A percentile compares a stretch with the other conserved stretches of the same genome.
Conservation (phyloP, 2,797 vertebrate species). For the Potorous gilbertii region DNA sequence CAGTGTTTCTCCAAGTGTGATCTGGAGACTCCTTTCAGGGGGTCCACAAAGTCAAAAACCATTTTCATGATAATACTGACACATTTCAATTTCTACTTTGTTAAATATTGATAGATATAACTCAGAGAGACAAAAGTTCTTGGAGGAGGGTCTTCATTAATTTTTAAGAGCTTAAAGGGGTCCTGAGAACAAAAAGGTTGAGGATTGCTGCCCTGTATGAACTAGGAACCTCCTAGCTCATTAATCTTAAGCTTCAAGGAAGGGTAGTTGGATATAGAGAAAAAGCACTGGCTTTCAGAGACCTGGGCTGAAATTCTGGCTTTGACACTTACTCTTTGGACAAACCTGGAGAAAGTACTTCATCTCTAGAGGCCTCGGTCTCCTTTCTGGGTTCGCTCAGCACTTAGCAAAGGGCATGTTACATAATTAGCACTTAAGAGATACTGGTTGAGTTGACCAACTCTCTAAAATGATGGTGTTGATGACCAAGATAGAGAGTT, state of each 20-base stretch:
- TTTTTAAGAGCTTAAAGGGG: not conserved
- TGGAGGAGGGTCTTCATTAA: not conserved
- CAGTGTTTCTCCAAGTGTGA: not conserved
- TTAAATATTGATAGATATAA: not conserved
- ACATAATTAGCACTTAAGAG: not conserved
- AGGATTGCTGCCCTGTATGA: not conserved
- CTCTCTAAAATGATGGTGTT: not conserved
- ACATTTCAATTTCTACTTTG: not conserved
- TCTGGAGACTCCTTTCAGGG: not conserved
- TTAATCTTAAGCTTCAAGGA: not conserved
- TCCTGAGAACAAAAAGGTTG: not conserved
- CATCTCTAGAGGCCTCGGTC: not conserved
- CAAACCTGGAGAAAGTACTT: not conserved
- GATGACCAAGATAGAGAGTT: not conserved
- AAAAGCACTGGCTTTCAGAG: not conserved
- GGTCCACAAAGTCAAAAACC: not conserved
- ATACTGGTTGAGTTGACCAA: not conserved
- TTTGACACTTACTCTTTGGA: not conserved
- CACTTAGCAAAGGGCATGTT: not conserved
- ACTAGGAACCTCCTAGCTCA: not conserved
- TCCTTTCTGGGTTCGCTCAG: not conserved
- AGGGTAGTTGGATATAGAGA: not conserved
- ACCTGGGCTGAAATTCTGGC: not conserved
- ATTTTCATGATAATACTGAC: not conserved
- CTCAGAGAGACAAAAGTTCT: not conserved